Conservation (phyloP, 2,888 invertebrate species). For the Eutolmus rufibarbis region DNA sequence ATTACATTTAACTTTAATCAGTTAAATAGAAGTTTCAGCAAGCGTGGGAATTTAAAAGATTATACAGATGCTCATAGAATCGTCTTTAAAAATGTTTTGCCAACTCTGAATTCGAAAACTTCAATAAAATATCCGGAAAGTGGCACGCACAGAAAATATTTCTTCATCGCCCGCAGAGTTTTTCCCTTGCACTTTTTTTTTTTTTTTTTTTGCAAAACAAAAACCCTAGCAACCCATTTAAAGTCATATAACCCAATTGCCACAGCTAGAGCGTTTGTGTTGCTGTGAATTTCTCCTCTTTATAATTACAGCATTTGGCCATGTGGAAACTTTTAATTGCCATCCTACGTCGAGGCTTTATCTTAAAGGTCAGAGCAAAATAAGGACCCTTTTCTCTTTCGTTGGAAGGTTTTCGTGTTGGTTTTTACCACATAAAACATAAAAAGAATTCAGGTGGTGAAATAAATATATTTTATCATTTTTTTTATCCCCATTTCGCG, state of each 20-base stretch:
- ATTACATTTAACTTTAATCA: background rate
- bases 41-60: background rate
- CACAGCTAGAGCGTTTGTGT: background rate
- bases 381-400: background rate
- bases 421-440: background rate
- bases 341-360: background rate
- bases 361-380: background rate
- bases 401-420: background rate
- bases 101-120: background rate
- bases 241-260: background rate
- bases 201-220: background rate
- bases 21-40: background rate
- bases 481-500: background rate
- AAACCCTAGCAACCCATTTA: background rate
- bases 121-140: background rate
- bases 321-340: slow-evolving; percentile 18
- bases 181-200: background rate
- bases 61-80: background rate
- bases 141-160: background rate
- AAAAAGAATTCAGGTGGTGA: background rate
- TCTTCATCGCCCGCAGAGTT: background rate
- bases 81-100: background rate
- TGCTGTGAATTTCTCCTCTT: background rate
- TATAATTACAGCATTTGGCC: background rate
- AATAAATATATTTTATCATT: background rate